phyloP scores from a whole-genome alignment of 2,888 invertebrate genomes.

The Tiliacea citrago region DNA sequence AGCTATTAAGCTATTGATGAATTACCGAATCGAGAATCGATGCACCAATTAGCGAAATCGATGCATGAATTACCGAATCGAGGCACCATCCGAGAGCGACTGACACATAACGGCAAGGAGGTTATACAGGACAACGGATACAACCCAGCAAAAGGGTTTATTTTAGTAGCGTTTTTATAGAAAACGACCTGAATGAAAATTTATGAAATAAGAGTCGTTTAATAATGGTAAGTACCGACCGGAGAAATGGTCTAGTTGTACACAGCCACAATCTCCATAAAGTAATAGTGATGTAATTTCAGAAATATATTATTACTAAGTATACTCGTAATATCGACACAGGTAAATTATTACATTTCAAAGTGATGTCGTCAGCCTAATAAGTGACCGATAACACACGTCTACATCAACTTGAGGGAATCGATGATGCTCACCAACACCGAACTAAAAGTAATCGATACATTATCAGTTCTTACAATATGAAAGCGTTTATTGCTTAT shows the following conservation, averaged over 20 bases:
- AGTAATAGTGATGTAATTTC: constrained; percentile 1
- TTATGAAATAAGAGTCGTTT: neutral
- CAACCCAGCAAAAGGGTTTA: neutral
- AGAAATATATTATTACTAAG: neutral
- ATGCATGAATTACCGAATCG: constrained; percentile 28
- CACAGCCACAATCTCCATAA: no score
- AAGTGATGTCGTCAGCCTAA: constrained; percentile 55
- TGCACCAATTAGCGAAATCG: no score
- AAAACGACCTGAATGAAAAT: neutral
- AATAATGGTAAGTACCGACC: neutral
- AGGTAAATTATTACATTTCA: constrained; percentile 31
- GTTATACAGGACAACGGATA: neutral
- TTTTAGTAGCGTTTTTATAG: no score
- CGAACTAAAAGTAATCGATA: constrained; percentile 51
- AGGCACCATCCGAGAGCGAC: neutral
- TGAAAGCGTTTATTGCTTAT: constrained; percentile 34
- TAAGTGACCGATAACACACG: constrained; percentile 61
- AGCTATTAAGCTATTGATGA: neutral
- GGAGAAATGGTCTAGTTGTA: neutral
- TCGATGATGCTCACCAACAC: constrained; percentile 44
- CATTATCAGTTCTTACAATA: constrained; percentile 56
- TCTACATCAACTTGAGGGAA: constrained; percentile 56
- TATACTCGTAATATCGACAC: neutral
- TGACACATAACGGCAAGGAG: neutral
- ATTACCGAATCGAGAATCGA: constrained; percentile 16